Evolutionary conservation across 2,797 vertebrate genomes (phyloP), one percentile per base, ranked within the genome.

Genomic region (Rhodeus uyekii): DNA sequence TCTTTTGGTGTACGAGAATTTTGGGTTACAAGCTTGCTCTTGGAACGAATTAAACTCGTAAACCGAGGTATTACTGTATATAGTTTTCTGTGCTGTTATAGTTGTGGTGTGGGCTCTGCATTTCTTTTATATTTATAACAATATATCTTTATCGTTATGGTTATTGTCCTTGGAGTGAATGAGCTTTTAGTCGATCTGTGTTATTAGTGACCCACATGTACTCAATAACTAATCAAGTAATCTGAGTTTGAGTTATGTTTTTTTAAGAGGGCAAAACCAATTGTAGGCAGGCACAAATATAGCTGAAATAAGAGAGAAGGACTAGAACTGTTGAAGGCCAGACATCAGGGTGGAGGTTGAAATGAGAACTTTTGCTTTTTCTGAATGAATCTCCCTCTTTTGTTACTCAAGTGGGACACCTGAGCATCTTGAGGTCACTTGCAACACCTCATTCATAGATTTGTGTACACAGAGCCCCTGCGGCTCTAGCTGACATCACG

Each of bases 401-500:
- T 67, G 46, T 75, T 81, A n/a, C 19, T 65, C 46, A 55, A 74
- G 69, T 74, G 34, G 79, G 69, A 53, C 46, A 81, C 36, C 36
- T 44, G 34, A 64, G 34, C 4, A 4, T 65, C 58, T 65, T 69
- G 50, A 63, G 60, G 19, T 36, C 60, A 50, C 19, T 50, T 63
- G 58, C 9, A 14, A 22, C 36, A 58, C 24, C 22, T 78, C 3
- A 0, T 16, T 50, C 5, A 18, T 36, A 64, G 24, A 71, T 76
- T 77, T 44, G 32, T 42, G 53, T 67, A 78, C 73, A 38, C 34
- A 27, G 34, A 55, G 32, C 13, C 38, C 72, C 42, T 39, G 65
- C 63, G 39, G 82, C 63, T 63, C 64, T 60, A 84, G 38, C 80
- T 83, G 77, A 86, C 81, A 76, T 58, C 63, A 36, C 36, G 14